Evolutionary conservation across 2,797 vertebrate species (phyloP).

Genomic region (Syndactyla subalaris): DNA sequence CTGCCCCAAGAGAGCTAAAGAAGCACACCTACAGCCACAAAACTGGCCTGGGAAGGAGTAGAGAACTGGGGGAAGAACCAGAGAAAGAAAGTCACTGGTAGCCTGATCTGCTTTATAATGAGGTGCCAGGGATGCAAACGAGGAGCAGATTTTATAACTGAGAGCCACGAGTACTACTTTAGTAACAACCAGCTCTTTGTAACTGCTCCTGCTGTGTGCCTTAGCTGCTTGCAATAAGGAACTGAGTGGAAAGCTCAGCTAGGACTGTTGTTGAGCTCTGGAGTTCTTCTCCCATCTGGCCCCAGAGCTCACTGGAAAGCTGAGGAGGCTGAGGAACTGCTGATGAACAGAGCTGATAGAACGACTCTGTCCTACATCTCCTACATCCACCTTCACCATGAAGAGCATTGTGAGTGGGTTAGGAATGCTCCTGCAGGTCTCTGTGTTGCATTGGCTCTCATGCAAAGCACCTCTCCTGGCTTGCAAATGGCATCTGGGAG

Average conservation of each 20-base stretch:
- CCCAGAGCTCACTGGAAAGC: background rate
- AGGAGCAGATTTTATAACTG: background rate
- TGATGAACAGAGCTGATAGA: background rate
- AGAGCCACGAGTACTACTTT: background rate
- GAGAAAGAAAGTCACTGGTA: background rate
- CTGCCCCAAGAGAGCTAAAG: background rate
- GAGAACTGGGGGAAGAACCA: accelerated
- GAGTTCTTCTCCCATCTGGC: background rate
- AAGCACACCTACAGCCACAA: background rate
- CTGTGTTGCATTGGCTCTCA: background rate
- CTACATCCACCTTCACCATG: too few species aligned
- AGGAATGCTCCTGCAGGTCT: background rate
- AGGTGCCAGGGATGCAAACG: background rate
- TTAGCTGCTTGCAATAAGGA: background rate
- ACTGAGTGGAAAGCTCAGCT: background rate
- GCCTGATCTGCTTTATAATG: background rate
- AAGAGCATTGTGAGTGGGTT: background rate
- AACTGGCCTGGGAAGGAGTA: background rate
- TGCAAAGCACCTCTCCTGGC: background rate
- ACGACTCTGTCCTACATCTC: background rate
- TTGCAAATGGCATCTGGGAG: background rate
- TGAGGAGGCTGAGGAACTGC: background rate
- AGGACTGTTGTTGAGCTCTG: background rate
- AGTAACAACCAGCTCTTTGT: background rate
- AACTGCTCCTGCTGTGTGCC: background rate